Base-by-base conservation (phyloP, 2,113 vertebrate species). In the Sinocyclocheilus maitianheensis region DNA sequence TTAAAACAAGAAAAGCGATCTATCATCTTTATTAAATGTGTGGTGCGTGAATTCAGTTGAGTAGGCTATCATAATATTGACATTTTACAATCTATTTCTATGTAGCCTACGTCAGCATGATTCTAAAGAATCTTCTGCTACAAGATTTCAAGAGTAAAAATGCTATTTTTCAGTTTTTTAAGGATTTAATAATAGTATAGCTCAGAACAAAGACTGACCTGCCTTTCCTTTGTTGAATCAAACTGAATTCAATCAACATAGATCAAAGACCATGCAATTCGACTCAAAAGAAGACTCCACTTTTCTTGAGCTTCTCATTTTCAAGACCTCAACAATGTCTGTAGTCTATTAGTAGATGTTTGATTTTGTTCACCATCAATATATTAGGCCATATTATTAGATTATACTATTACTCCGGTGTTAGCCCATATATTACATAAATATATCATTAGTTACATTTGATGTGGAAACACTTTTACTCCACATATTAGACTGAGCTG, bases 1-100 rank as follows among this genome's bases (percentile, higher is more conserved):
- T 80, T 63, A 63, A 79, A 62, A 43, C 37, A 80, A 80, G 37
- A 63, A 63, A 80, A 80, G 58, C 9, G 1, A 24, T 80, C 30
- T 63, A 63, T 62, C 11, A 80, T 24, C 7, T 60, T 78, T 78
- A 40, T 58, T 18, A 58, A 10, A 58, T 62, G 55, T n/a, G 55
- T 62, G 26, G 12, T 62, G 11, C 34, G 11, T 79, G 16, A 40
- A 43, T 40, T 62, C 20, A n/a, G 77, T 78, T 37, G 16, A 37
- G 30, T 22, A 10, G 48, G 48, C 51, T 48, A 80, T 18, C 24
- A 18, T 20, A 65, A 65, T 48, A 16, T 63, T 80, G 58, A 46
- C 1, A 16, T 43, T 46, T 48, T 20, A 18, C 20, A 22, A 8
- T 30, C 65, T 34, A 18, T 55, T 55, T 55, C 53, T 55, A 55